Percentiles rank a stretch among this genome's conserved stretches.
phyloP scores from a whole-genome alignment of 2,888 invertebrate genomes.

The Anoncus sp. region DNA sequence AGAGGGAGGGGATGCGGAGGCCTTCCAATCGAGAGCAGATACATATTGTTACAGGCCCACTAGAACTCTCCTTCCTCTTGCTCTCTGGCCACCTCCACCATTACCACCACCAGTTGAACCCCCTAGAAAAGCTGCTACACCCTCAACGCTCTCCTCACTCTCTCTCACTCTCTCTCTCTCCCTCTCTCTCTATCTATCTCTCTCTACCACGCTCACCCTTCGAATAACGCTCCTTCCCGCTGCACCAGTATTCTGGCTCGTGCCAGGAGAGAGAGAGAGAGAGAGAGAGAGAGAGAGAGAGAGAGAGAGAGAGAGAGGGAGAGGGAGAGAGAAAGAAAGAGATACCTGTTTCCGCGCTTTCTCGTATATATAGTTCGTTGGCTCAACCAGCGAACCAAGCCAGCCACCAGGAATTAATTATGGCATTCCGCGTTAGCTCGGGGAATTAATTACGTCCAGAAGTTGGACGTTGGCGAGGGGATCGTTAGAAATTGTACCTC shows the following conservation, averaged over 20 bases:
- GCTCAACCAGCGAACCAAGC: constrained; percentile 58
- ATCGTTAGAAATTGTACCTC: constrained; percentile 64
- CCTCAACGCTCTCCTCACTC: constrained; percentile 67
- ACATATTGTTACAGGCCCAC: constrained; percentile 80
- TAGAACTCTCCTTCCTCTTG: constrained; percentile 46
- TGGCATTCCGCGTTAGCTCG: constrained; percentile 82
- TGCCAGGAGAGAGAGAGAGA: constrained; percentile 28
- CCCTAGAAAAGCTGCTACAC: constrained; percentile 35
- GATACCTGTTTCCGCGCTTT: constrained; percentile 47
- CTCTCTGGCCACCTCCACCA: constrained; percentile 24
- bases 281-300: constrained; percentile 11
- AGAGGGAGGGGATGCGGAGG: constrained; percentile 44
- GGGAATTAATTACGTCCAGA: constrained; percentile 82
- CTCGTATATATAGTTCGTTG: constrained; percentile 53
- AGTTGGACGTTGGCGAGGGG: constrained; percentile 79
- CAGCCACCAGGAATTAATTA: constrained; percentile 81
- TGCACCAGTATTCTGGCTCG: constrained; percentile 40
- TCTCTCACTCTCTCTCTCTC: constrained; percentile 55
- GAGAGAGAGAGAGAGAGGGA: constrained; percentile 25
- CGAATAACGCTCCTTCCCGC: constrained; percentile 18
- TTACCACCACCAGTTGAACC: constrained; percentile 41
- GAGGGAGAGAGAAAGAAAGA: constrained; percentile 14
- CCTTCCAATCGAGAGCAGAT: constrained; percentile 80
- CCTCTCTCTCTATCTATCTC: constrained; percentile 57
- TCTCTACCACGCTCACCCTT: constrained; percentile 26